Evolutionary conservation across 2,888 invertebrate species (phyloP), one percentile per base, ranked within the genome.

Genomic region (Tillus elongatus): DNA sequence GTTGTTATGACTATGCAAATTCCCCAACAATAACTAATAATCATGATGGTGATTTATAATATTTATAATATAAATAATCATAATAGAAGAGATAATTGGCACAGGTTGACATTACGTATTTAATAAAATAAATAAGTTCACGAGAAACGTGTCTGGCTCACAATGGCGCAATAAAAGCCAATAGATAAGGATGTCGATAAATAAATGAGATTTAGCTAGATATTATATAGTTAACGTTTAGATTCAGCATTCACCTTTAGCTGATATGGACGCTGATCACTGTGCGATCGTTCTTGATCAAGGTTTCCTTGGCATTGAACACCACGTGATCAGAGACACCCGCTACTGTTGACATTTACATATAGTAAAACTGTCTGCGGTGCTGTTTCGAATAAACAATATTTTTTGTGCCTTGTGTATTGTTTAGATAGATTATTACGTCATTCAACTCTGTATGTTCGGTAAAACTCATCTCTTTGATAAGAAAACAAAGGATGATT

Each of bases 221-320:
- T 51, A 46, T 44, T 41, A 19, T 15, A 10, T 19, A 27, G 27
- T 14, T 19, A 27, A n/a, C n/a, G n/a, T n/a, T n/a, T n/a, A n/a
- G n/a, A n/a, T n/a, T n/a, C n/a, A n/a, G n/a, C n/a, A n/a, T n/a
- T n/a, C n/a, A n/a, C n/a, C n/a, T n/a, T n/a, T n/a, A n/a, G n/a
- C 13, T 34, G 29, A 31, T 37, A 37, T 40, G 15, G 30, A 39
- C 42, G 39, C 35, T 51, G 45, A 46, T 46, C 49, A 49, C 49
- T 44, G 36, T 43, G 33, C 33, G 30, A 43, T 37, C 40, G 44
- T 42, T 45, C 45, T 48, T 49, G 51, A 48, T 51, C 52, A 52
- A 52, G 52, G 52, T 50, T 45, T 43, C 15, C 31, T 35, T 48
- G 48, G 41, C 48, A 49, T 50, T 50, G 50, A 46, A 35, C n/a